Conservation (phyloP, 2,113 vertebrate species). For the Lophochroa leadbeateri region DNA sequence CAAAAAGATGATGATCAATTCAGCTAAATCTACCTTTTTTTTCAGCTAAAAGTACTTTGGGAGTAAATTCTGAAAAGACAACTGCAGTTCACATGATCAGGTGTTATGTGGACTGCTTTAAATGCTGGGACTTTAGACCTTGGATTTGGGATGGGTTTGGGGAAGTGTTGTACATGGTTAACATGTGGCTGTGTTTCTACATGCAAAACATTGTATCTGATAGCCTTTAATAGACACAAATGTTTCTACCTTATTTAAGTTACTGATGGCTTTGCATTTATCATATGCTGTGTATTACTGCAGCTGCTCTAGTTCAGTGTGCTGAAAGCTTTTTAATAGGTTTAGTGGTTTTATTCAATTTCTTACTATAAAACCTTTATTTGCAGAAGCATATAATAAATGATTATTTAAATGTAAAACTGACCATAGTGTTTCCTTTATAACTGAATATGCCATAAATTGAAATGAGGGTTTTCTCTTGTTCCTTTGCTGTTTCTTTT, state of each 20-base stretch:
- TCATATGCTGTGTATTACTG: neutral
- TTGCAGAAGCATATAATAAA: slow-evolving; percentile 18
- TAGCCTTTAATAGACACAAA: neutral
- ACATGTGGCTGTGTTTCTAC: neutral
- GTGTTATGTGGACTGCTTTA: neutral
- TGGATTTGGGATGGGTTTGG: neutral
- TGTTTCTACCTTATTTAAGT: neutral
- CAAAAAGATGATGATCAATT: neutral
- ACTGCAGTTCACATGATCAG: neutral
- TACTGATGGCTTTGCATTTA: neutral
- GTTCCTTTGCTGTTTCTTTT: neutral
- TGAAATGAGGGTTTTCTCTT: neutral
- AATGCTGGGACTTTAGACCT: neutral
- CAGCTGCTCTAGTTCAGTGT: neutral
- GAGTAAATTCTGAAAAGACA: neutral
- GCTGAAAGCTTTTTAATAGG: slow-evolving; percentile 29
- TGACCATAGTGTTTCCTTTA: neutral
- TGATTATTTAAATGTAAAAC: neutral
- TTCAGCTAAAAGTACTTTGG: neutral
- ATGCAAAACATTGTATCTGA: neutral
- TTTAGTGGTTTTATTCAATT: neutral
- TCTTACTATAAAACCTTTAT: neutral
- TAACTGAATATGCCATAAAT: neutral
- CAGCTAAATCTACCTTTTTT: neutral
- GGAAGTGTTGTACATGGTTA: neutral